Evolutionary conservation across 2,888 invertebrate species (phyloP).

Genomic region (Hipparchia sbordonii): DNA sequence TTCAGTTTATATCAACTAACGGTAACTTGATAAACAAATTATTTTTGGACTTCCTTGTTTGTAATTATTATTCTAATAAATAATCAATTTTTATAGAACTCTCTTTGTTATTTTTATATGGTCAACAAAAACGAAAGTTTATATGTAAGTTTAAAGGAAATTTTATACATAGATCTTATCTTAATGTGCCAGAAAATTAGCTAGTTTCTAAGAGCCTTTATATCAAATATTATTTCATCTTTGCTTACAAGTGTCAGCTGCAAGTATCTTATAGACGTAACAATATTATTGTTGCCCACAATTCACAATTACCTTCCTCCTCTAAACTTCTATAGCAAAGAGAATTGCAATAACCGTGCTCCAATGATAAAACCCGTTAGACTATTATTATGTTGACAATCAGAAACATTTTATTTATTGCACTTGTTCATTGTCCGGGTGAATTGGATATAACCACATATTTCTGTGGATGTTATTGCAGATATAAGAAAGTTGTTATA

Average conservation of each 20-base stretch:
- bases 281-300: slow-evolving; percentile 12
- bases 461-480: slow-evolving; percentile 12
- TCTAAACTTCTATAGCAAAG: slow-evolving; percentile 17
- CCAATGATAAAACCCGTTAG: slow-evolving; percentile 14
- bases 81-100: background rate
- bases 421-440: slow-evolving; percentile 20
- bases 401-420: slow-evolving; percentile 22
- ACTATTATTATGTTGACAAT: slow-evolving; percentile 25
- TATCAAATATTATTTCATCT: background rate
- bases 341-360: slow-evolving; percentile 20
- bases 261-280: slow-evolving; percentile 13
- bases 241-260: slow-evolving; percentile 8
- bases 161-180: no score
- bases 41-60: slow-evolving; percentile 19
- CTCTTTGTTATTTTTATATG: background rate
- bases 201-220: no score
- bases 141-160: no score
- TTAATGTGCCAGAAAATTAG: no score
- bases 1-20: slow-evolving; percentile 11
- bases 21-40: background rate
- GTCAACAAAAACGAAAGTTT: background rate
- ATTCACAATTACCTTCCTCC: slow-evolving; percentile 24
- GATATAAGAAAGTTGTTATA: background rate
- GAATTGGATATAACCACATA: slow-evolving; percentile 21
- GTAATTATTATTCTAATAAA: background rate